A percentile compares a stretch with the other conserved stretches of the same genome.
phyloP scores from a whole-genome alignment of 2,113 vertebrate genomes.

The human (Homo sapiens) region GRCh38 chr4:17870001-17870500 shows the following conservation, averaged over 20 bases:
- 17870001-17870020: background rate
- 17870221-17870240: too few species aligned
- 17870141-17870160: background rate
- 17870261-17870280: too few species aligned
- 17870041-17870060: background rate
- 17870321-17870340: background rate
- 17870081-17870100: background rate
- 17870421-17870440: background rate
- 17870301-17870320: background rate
- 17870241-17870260: too few species aligned
- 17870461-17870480: background rate
- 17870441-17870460: background rate
- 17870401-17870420: conserved; percentile 3
- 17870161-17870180: too few species aligned
- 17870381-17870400: background rate
- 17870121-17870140: background rate
- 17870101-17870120: conserved; percentile 3
- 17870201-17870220: too few species aligned
- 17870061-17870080: background rate
- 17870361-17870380: background rate
- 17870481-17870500: background rate
- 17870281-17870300: too few species aligned
- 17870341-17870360: background rate
- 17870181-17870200: too few species aligned
- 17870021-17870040: background rate